Conservation (phyloP, 2,797 vertebrate genomes). For the Pangasius sanitwongsei region DNA sequence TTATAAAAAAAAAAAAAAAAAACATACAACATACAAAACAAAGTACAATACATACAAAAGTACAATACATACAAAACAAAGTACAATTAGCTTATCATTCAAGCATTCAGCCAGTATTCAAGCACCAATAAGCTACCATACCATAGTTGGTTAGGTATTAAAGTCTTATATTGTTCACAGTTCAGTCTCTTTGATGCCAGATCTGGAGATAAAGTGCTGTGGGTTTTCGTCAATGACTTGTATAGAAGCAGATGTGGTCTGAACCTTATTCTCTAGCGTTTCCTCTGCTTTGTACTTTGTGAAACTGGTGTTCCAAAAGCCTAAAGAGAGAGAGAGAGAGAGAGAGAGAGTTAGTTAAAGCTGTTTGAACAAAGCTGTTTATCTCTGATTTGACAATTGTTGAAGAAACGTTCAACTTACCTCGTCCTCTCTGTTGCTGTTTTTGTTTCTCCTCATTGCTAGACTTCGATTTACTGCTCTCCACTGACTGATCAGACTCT, state of each 20-base stretch:
- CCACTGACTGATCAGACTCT: constrained; percentile 79
- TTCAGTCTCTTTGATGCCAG: constrained; percentile 72
- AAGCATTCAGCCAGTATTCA: constrained; percentile 3
- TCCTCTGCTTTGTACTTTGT: constrained; percentile 66
- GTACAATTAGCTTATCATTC: constrained; percentile 3
- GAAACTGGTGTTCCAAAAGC: constrained; percentile 67
- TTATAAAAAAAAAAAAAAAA: neutral
- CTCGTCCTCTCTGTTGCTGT: constrained; percentile 59
- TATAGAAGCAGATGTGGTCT: neutral
- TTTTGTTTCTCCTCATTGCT: constrained; percentile 80
- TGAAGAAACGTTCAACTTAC: constrained; percentile 58
- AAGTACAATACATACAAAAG: neutral
- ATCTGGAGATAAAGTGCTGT: constrained; percentile 3
- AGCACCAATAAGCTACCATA: neutral
- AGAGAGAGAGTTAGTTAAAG: neutral
- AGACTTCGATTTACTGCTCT: constrained; percentile 86
- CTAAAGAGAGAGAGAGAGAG: constrained; percentile 53
- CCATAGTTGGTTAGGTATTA: neutral
- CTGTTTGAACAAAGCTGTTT: neutral
- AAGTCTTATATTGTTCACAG: constrained; percentile 49
- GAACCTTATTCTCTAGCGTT: constrained; percentile 23
- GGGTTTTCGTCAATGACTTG: constrained; percentile 41
- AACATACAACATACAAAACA: neutral
- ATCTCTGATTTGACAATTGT: neutral
- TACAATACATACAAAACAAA: constrained; percentile 15